These are phyloP conservation scores for Ametastegia equiseti DNA, from an alignment of 2,888 invertebrate genomes.

Conservation along the genomic window DNA sequence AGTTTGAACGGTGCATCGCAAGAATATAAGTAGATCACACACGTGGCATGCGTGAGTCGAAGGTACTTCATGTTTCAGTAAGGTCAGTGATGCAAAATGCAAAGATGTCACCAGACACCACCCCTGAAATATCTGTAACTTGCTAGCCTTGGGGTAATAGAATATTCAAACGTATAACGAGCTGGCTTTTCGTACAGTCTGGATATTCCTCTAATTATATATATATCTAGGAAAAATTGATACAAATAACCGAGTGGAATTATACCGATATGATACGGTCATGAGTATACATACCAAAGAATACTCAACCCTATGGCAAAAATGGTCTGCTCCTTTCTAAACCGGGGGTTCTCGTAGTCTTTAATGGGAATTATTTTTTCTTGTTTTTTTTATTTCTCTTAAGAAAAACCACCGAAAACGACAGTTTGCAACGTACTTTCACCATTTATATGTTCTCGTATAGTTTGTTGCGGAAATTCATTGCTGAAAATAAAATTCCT, in stretches of 20 bases:
- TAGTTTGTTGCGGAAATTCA: too few species aligned
- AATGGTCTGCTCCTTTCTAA: too few species aligned
- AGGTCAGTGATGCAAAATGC: conserved; percentile 30
- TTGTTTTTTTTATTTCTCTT: too few species aligned
- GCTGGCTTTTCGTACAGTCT: neutral
- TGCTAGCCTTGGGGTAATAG: neutral
- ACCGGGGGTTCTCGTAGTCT: too few species aligned
- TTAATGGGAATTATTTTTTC: too few species aligned
- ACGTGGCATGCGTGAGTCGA: conserved; percentile 26
- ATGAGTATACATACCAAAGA: neutral
- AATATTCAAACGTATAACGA: conserved; percentile 7
- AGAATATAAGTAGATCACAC: neutral
- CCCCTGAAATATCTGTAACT: neutral
- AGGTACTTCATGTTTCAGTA: conserved; percentile 22
- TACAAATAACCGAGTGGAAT: neutral
- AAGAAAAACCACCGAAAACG: too few species aligned
- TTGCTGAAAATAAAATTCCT: too few species aligned
- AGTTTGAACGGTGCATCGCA: neutral
- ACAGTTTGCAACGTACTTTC: too few species aligned
- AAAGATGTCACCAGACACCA: conserved; percentile 35
- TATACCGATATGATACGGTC: neutral
- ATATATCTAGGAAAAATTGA: neutral
- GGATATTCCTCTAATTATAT: neutral
- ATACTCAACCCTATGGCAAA: neutral
- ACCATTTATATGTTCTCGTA: too few species aligned